phyloP scores from a whole-genome alignment of 2,113 vertebrate genomes.

The Pardalotus punctatus region DNA sequence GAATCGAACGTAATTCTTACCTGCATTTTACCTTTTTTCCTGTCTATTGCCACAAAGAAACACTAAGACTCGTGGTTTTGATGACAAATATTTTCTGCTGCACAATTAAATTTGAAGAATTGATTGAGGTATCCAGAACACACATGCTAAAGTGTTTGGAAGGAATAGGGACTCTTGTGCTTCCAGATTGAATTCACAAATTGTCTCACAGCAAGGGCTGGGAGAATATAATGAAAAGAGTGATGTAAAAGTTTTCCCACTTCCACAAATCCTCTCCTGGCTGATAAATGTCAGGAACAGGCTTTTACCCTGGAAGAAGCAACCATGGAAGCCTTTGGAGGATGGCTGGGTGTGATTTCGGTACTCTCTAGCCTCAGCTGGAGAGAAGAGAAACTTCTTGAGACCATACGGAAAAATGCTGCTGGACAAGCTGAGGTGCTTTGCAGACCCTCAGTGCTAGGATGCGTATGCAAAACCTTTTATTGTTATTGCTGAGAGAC shows the following conservation, averaged over 20 bases:
- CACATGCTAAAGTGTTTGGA: fast-evolving
- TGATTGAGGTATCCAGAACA: not conserved
- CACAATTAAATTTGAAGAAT: not conserved
- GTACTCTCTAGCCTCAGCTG: not conserved
- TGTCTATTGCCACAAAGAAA: not conserved
- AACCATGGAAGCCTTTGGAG: not conserved
- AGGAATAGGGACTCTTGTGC: not conserved
- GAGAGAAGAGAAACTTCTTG: not conserved
- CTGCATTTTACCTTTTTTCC: not conserved
- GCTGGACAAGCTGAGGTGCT: not conserved
- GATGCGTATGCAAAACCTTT: not conserved
- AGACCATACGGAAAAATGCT: not conserved
- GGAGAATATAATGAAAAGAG: not conserved
- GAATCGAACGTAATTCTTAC: not conserved
- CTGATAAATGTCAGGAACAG: not conserved
- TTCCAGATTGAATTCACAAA: not conserved
- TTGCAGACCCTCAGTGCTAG: not conserved
- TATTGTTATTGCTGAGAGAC: not conserved
- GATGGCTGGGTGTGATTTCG: not conserved
- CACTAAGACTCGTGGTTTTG: not conserved
- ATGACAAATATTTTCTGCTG: not conserved
- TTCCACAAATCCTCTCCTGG: not conserved
- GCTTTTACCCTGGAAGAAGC: not conserved
- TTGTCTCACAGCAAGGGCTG: not conserved
- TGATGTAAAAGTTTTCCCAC: not conserved